These are phyloP conservation scores for Zaprionus taronus DNA, from an alignment of 1,140 invertebrate genomes.

Conservation along the genomic window DNA sequence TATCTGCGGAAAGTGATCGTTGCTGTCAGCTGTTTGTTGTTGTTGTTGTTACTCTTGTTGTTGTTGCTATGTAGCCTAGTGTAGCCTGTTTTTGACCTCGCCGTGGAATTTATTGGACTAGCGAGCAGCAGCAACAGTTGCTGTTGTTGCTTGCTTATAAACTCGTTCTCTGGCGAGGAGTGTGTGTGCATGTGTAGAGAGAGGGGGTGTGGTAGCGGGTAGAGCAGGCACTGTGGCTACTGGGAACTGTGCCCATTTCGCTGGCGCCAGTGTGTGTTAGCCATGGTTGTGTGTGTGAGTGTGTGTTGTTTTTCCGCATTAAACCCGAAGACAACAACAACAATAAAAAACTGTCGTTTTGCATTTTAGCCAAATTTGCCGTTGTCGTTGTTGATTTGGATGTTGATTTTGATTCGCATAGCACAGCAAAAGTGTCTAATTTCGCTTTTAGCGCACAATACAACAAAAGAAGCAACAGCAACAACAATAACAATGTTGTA, in stretches of 20 bases:
- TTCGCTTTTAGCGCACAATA: slow-evolving; percentile 56
- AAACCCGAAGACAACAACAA: background rate
- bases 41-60: slow-evolving; percentile 13
- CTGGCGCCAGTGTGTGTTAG: slow-evolving; percentile 68
- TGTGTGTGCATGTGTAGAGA: slow-evolving; percentile 10
- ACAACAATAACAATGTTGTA: slow-evolving; percentile 45
- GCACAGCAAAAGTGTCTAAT: slow-evolving; percentile 77
- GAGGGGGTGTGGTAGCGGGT: slow-evolving; percentile 5
- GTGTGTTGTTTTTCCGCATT: slow-evolving; percentile 68
- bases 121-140: slow-evolving; percentile 18
- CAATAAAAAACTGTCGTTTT: slow-evolving; percentile 58
- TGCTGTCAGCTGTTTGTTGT: slow-evolving; percentile 29
- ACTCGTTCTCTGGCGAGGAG: slow-evolving; percentile 34
- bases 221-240: slow-evolving; percentile 11
- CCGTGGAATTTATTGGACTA: slow-evolving; percentile 56
- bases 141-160: slow-evolving; percentile 15
- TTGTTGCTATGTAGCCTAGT: slow-evolving; percentile 30
- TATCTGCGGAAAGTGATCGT: slow-evolving; percentile 30
- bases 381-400: slow-evolving; percentile 36
- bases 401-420: slow-evolving; percentile 8
- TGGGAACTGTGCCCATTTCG: slow-evolving; percentile 70
- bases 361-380: slow-evolving; percentile 59
- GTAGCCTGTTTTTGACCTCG: slow-evolving; percentile 57
- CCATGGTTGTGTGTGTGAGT: slow-evolving; percentile 16
- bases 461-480: slow-evolving; percentile 17